These are phyloP conservation scores for Cynodonichthys magdalenae DNA, from an alignment of 2,797 vertebrate species.

Conservation along the genomic window DNA sequence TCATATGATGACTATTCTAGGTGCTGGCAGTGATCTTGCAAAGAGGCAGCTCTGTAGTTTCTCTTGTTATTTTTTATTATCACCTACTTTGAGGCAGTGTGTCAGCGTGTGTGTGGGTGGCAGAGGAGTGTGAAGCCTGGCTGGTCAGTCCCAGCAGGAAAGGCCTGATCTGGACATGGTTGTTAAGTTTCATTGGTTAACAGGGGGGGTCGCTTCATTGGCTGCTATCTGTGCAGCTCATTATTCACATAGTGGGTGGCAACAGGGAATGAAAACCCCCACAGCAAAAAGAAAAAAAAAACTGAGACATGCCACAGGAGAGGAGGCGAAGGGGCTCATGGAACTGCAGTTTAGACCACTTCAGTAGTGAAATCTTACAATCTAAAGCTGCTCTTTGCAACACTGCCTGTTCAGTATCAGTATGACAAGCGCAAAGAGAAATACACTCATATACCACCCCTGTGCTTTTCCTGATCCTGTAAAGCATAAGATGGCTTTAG, in stretches of 20 bases:
- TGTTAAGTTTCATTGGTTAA: slow-evolving; percentile 85
- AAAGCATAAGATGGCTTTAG: slow-evolving; percentile 12
- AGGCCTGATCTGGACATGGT: slow-evolving; percentile 80
- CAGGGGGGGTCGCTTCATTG: slow-evolving; percentile 70
- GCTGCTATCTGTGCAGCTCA: slow-evolving; percentile 79
- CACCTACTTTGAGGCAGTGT: slow-evolving; percentile 42
- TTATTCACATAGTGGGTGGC: slow-evolving; percentile 84
- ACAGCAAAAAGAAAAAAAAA: slow-evolving; percentile 39
- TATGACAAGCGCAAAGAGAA: slow-evolving; percentile 32
- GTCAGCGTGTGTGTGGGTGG: slow-evolving; percentile 61
- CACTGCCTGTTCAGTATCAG: slow-evolving; percentile 11
- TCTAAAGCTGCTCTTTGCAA: slow-evolving; percentile 22
- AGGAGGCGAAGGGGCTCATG: slow-evolving; percentile 35
- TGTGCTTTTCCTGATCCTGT: slow-evolving; percentile 34
- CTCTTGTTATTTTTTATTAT: slow-evolving; percentile 7
- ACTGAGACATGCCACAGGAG: slow-evolving; percentile 61
- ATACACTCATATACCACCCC: slow-evolving; percentile 8
- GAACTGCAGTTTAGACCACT: slow-evolving; percentile 44
- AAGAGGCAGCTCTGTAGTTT: slow-evolving; percentile 13
- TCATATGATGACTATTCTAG: slow-evolving; percentile 19
- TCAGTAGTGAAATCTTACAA: slow-evolving; percentile 31
- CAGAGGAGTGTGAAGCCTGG: slow-evolving; percentile 66
- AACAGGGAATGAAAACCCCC: slow-evolving; percentile 72
- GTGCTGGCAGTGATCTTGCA: slow-evolving; percentile 3
- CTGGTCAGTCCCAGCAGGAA: slow-evolving; percentile 80